These are phyloP conservation scores for Incurvaria masculella DNA, from an alignment of 2,888 invertebrate species.

Conservation along the genomic window DNA sequence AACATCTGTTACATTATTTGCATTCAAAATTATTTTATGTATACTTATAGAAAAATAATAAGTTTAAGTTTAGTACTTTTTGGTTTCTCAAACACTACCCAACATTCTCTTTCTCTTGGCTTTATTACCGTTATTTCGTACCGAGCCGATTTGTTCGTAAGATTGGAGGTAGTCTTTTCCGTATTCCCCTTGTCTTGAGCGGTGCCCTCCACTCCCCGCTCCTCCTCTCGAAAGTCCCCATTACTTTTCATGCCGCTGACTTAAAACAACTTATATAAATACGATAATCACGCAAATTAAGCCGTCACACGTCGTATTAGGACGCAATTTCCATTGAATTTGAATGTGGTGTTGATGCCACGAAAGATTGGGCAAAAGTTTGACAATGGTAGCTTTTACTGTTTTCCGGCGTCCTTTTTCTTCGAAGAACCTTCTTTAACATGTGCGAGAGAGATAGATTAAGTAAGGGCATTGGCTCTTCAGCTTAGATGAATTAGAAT, in stretches of 20 bases:
- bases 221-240: slow-evolving; percentile 35
- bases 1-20: too few relatives aligned
- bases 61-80: too few relatives aligned
- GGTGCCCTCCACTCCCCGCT: slow-evolving; percentile 35
- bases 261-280: not conserved
- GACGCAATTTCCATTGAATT: not conserved
- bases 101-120: slow-evolving; percentile 64
- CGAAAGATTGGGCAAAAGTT: not conserved
- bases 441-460: slow-evolving; percentile 43
- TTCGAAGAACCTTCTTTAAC: slow-evolving; percentile 27
- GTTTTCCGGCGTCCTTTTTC: slow-evolving; percentile 46
- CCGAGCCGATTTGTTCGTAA: slow-evolving; percentile 54
- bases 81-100: too few relatives aligned
- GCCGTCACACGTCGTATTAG: not conserved
- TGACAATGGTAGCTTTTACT: slow-evolving; percentile 28
- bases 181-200: slow-evolving; percentile 37
- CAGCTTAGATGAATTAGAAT: too few relatives aligned
- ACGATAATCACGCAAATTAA: not conserved
- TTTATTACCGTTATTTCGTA: slow-evolving; percentile 45
- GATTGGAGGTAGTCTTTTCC: slow-evolving; percentile 52
- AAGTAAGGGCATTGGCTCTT: too few relatives aligned
- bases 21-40: too few relatives aligned
- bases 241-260: slow-evolving; percentile 28
- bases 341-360: not conserved
- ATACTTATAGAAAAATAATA: too few relatives aligned